Evolutionary conservation across 2,888 invertebrate genomes (phyloP).

Genomic region (Osmoderma eremita): DNA sequence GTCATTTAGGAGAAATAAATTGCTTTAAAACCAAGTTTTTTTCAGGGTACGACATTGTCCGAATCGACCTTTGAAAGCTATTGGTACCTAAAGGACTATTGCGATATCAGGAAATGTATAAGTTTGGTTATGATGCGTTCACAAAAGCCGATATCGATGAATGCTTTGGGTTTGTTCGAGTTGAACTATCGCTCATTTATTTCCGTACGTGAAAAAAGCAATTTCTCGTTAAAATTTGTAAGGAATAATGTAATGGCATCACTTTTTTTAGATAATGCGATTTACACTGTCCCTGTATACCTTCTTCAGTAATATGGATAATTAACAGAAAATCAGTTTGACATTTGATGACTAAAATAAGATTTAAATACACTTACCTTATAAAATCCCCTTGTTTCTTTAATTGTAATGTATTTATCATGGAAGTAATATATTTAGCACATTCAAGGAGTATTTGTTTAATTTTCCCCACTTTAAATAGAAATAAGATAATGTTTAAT

Average conservation of each 20-base stretch:
- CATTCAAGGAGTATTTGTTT: no score
- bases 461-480: no score
- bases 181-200: slow-evolving; percentile 46
- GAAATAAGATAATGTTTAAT: no score
- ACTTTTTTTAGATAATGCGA: slow-evolving; percentile 44
- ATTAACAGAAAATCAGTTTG: no score
- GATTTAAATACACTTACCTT: no score
- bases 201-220: slow-evolving; percentile 30
- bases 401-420: no score
- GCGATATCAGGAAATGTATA: slow-evolving; percentile 40
- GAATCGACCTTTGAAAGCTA: slow-evolving; percentile 32
- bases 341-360: no score
- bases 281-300: slow-evolving; percentile 48
- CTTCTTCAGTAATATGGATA: slow-evolving; percentile 31
- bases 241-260: slow-evolving; percentile 6
- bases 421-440: no score
- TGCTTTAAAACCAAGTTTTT: slow-evolving; percentile 1
- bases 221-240: not conserved
- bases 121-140: slow-evolving; percentile 41
- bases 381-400: no score
- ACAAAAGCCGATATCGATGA: slow-evolving; percentile 40
- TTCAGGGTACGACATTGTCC: slow-evolving; percentile 40
- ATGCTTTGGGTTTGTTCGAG: slow-evolving; percentile 44
- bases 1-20: not conserved
- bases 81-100: slow-evolving; percentile 42